These are phyloP conservation scores for Clarias fuscus DNA, from an alignment of 2,797 vertebrate genomes.

Conservation along the genomic window DNA sequence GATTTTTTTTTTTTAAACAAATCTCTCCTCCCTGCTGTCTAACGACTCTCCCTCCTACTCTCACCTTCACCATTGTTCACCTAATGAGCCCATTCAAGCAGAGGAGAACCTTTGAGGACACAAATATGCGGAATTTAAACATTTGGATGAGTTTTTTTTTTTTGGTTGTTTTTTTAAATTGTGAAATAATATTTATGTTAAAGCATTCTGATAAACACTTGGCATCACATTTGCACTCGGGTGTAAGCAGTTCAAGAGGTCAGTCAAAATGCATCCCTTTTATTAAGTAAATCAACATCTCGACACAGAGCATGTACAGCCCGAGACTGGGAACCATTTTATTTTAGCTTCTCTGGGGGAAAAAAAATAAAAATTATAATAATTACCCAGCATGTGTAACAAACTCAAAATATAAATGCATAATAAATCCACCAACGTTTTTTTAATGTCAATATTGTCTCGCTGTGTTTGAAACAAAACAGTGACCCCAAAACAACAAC, in stretches of 20 bases:
- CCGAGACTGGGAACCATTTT: conserved; percentile 34
- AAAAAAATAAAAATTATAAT: not conserved
- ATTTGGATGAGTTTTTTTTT: too few relatives aligned
- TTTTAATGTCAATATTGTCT: conserved; percentile 17
- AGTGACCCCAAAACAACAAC: not conserved
- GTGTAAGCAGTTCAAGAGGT: conserved; percentile 7
- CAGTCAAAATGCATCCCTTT: conserved; percentile 23
- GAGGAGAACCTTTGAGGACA: too few relatives aligned
- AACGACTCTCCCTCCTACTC: too few relatives aligned
- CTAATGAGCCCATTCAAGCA: too few relatives aligned
- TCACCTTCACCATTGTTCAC: too few relatives aligned
- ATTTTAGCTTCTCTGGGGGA: not conserved
- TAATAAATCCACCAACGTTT: conserved; percentile 28
- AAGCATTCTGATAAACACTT: not conserved
- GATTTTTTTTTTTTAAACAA: too few relatives aligned
- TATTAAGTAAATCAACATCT: conserved; percentile 38
- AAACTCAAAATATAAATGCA: conserved; percentile 41
- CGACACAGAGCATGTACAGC: conserved; percentile 11
- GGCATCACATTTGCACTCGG: not conserved
- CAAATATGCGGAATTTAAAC: too few relatives aligned
- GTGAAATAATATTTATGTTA: not conserved
- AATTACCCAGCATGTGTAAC: not conserved
- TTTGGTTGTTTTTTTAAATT: too few relatives aligned
- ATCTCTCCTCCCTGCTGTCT: too few relatives aligned
- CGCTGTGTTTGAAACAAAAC: conserved; percentile 32